These are phyloP conservation scores for Euborellia annulipes DNA, from an alignment of 1,140 invertebrate species.

Conservation along the genomic window DNA sequence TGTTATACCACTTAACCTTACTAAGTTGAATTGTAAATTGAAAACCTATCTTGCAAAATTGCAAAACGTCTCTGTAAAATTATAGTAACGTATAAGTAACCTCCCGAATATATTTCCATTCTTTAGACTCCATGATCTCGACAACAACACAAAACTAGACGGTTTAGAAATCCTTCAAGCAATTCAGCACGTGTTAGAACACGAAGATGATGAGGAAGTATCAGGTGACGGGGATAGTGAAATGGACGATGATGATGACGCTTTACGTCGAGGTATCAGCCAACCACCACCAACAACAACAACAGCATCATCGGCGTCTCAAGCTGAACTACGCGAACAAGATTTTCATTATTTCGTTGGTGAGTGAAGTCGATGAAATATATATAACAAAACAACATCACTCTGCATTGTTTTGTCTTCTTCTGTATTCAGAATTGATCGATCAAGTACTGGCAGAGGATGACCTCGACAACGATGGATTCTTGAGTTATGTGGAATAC, in stretches of 20 bases:
- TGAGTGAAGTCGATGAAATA: too few species aligned
- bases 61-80: too few species aligned
- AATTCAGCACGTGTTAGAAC: conserved; percentile 28
- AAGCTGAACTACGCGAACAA: conserved; percentile 15
- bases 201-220: conserved; percentile 15
- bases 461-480: conserved; percentile 66
- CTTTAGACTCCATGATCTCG: conserved; percentile 59
- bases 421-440: conserved; percentile 46
- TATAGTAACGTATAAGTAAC: too few species aligned
- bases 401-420: too few species aligned
- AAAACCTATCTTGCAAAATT: too few species aligned
- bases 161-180: conserved; percentile 56
- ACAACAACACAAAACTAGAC: conserved; percentile 63
- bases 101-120: conserved; percentile 28
- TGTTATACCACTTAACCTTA: too few species aligned
- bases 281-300: neutral
- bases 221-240: neutral
- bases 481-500: conserved; percentile 64
- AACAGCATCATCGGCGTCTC: too few species aligned
- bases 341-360: conserved; percentile 32
- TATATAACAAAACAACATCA: conserved; percentile 10
- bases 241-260: neutral
- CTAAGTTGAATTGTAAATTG: too few species aligned
- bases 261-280: neutral
- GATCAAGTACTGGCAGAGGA: conserved; percentile 62